A percentile compares a stretch with the other conserved stretches of the same genome.
These are phyloP conservation scores for Apotomis betuletana DNA, from an alignment of 2,888 invertebrate species.

Conservation along the genomic window DNA sequence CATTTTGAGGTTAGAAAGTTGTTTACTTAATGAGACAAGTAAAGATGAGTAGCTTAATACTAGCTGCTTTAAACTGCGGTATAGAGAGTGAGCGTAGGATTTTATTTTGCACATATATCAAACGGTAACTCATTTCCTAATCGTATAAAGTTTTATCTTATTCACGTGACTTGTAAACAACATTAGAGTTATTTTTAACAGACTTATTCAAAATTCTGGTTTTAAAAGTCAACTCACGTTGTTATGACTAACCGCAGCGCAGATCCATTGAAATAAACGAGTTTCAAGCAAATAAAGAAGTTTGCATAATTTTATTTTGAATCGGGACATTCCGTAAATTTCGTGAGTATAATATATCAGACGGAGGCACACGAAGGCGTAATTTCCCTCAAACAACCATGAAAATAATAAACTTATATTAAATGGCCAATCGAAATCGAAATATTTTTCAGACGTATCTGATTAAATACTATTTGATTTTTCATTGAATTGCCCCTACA, in stretches of 20 bases:
- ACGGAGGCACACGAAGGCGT: neutral
- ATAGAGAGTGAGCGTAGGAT: no score
- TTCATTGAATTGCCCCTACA: neutral
- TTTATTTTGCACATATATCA: no score
- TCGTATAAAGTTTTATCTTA: neutral
- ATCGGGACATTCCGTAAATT: constrained; percentile 5
- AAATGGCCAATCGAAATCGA: neutral
- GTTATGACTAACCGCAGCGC: constrained; percentile 22
- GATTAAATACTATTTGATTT: no score
- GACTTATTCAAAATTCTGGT: constrained; percentile 11
- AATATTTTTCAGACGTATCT: no score
- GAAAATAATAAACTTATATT: neutral
- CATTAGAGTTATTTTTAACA: constrained; percentile 7
- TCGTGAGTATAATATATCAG: constrained; percentile 4
- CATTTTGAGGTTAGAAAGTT: no score
- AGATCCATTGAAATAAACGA: constrained; percentile 25
- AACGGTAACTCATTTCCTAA: no score
- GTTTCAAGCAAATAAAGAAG: constrained; percentile 29
- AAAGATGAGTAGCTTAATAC: no score
- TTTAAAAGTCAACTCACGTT: constrained; percentile 28
- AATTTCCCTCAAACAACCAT: neutral
- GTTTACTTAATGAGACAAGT: no score
- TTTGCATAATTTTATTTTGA: constrained; percentile 19
- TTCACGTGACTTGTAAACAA: neutral
- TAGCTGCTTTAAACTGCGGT: no score